Evolutionary conservation across 2,113 vertebrate species (phyloP).

Genomic region (Alaudala cheleensis): DNA sequence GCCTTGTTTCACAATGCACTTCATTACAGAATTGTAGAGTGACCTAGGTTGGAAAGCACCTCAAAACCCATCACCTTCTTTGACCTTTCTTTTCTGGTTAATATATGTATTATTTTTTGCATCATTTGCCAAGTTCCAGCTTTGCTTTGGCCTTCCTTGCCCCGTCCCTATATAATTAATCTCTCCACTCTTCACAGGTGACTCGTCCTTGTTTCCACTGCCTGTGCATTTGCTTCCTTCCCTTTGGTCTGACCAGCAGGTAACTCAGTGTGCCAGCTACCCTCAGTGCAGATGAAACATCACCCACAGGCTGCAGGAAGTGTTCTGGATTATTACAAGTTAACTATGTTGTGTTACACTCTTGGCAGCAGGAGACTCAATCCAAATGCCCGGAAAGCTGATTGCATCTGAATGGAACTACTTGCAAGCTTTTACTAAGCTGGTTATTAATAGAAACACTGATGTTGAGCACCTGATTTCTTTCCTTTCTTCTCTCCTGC

Average conservation of each 20-base stretch:
- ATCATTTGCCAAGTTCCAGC: neutral
- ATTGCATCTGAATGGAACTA: neutral
- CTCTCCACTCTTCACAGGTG: neutral
- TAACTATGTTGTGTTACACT: no score
- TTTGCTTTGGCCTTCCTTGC: neutral
- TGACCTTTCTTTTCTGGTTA: neutral
- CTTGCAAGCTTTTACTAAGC: neutral
- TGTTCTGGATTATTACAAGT: neutral
- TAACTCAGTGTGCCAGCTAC: neutral
- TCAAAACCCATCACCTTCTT: neutral
- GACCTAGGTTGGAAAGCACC: neutral
- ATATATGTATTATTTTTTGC: neutral
- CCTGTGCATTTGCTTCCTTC: neutral
- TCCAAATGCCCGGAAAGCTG: neutral
- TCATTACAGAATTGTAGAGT: neutral
- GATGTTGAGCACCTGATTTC: neutral
- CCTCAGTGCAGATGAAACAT: accelerated
- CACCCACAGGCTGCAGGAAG: neutral
- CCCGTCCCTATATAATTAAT: neutral
- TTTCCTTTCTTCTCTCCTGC: neutral
- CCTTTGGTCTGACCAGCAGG: neutral
- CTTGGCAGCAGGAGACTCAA: neutral
- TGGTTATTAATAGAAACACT: neutral
- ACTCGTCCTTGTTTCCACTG: neutral
- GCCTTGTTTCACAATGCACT: neutral